Evolutionary conservation across 64 coral and sea anemone species (phyloP), one percentile per base, ranked within the genome.

Genomic region (Trachythela sp.): DNA sequence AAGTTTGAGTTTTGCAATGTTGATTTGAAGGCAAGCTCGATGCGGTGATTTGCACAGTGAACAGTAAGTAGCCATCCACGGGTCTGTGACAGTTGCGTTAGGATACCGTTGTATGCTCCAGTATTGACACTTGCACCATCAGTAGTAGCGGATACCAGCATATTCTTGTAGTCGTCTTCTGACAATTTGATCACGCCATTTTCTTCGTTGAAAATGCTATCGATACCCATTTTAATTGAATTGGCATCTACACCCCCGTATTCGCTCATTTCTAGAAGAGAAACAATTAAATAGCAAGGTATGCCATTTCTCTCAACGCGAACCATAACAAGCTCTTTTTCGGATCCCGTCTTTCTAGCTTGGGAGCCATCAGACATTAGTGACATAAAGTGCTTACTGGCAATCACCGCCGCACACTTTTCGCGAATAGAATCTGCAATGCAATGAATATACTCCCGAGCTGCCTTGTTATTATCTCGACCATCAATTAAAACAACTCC

Each of bases 241-340:
- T 26, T 26, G 18, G 64, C 64, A 70, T 32, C 64, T 32, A 32
- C 30, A 32, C 64, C 64, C 18, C 64, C 64, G 20, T 32, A 70
- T 32, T 22, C 30, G 30, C 20, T 32, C 64, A 70, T 70, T 22
- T n/a, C 64, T 32, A 70, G 5, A 70, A 70, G 64, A 26, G 64
- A 70, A 22, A 70, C 64, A 70, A 70, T 26, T 26, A 70, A 70
- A 32, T 70, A 70, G 20, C 4, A 7, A 22, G 64, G 64, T 70
- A 70, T 22, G 64, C 88, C 88, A 84, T 90, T 90, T 85, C 48
- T 59, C 54, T 90, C 80, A 48, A 90, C 54, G 9, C 37, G 48
- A n/a, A 90, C 80, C 37, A 90, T 29, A 45, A 90, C 80, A 75
- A 90, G 60, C 48, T 90, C 50, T 29, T 85, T 85, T 13, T 90